These are phyloP conservation scores for Glyphotaelius pellucidus DNA, from an alignment of 2,888 invertebrate genomes.

Conservation along the genomic window DNA sequence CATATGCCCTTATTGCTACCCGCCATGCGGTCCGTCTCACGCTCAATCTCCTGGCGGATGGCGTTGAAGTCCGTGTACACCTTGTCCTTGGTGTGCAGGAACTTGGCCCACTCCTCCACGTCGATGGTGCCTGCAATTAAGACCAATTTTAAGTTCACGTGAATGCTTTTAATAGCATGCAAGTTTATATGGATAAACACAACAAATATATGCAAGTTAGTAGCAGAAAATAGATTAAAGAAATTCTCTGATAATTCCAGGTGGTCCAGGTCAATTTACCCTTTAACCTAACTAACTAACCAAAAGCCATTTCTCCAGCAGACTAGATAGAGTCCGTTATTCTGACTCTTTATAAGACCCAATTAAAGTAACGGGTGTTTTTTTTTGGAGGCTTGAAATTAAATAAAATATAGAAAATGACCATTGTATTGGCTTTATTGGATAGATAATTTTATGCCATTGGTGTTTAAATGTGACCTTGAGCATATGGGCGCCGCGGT, in stretches of 20 bases:
- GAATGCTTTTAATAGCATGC: conserved; percentile 23
- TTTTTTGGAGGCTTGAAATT: no score
- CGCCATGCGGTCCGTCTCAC: conserved; percentile 95
- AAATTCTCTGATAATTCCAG: not conserved
- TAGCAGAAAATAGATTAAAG: not conserved
- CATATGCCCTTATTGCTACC: conserved; percentile 98
- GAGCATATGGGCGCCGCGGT: no score
- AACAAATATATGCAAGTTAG: not conserved
- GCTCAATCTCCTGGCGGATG: conserved; percentile 94
- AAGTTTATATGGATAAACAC: not conserved
- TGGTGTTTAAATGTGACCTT: no score
- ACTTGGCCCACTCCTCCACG: conserved; percentile 96
- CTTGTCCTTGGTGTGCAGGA: conserved; percentile 93
- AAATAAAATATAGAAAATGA: no score
- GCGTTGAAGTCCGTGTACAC: conserved; percentile 94
- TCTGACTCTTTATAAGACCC: no score
- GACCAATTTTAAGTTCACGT: not conserved
- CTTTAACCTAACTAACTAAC: not conserved
- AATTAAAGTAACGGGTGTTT: no score
- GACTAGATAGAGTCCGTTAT: no score
- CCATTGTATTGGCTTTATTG: no score
- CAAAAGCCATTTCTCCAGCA: not conserved
- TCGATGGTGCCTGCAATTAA: conserved; percentile 85
- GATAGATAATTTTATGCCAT: no score
- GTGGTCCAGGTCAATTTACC: not conserved